These are phyloP conservation scores for Emydoidea blandingii DNA, from an alignment of 2,797 vertebrate species.

Conservation along the genomic window DNA sequence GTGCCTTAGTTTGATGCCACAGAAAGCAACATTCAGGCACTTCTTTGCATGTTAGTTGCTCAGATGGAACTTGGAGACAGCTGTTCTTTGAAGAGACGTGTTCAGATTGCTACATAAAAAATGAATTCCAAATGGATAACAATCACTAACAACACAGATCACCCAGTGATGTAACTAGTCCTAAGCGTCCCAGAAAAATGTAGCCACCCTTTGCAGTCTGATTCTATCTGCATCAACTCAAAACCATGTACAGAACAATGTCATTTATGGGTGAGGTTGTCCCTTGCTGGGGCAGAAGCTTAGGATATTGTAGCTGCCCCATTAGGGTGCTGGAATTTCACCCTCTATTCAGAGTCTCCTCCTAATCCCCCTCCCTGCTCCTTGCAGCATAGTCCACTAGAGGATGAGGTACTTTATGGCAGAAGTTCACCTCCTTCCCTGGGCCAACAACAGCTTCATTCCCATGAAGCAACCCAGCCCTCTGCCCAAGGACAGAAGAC, in stretches of 20 bases:
- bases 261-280: neutral
- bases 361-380: neutral
- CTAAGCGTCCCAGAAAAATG: neutral
- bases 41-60: neutral
- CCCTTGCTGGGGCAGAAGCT: neutral
- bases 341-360: neutral
- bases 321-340: neutral
- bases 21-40: neutral
- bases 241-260: neutral
- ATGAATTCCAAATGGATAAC: neutral
- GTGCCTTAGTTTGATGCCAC: neutral
- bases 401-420: neutral
- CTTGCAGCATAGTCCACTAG: accelerated
- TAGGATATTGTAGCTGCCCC: neutral
- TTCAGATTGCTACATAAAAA: neutral
- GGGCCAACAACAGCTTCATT: neutral
- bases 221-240: neutral
- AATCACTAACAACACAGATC: neutral
- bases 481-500: neutral
- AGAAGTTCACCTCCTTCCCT: neutral
- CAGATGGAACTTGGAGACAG: neutral
- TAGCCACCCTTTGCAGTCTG: neutral
- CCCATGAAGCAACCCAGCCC: neutral
- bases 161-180: neutral
- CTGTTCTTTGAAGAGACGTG: neutral